Percentiles rank a stretch among this genome's conserved stretches.
Conservation (phyloP, 2,113 vertebrate genomes). For the Motacilla tschutschensis region DNA sequence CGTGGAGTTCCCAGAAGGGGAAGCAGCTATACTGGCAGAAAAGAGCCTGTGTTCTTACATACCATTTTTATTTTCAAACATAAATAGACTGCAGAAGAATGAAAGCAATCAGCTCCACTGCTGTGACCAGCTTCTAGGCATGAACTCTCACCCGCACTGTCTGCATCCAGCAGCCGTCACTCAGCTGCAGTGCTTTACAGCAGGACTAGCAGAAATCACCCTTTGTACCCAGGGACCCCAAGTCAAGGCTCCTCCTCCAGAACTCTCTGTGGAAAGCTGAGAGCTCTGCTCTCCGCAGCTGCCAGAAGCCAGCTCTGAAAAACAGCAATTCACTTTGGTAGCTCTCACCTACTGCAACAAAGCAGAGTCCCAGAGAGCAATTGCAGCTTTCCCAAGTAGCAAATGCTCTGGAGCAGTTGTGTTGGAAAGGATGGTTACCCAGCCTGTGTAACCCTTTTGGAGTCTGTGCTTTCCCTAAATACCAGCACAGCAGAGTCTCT, state of each 20-base stretch:
- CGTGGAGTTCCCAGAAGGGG: not conserved
- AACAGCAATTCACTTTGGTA: not conserved
- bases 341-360: not conserved
- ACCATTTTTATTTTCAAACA: conserved; percentile 28
- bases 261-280: conserved; percentile 20
- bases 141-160: not conserved
- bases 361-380: not conserved
- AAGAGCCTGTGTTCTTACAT: not conserved
- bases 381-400: not conserved
- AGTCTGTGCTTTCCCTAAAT: not conserved
- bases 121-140: not conserved
- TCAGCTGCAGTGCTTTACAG: not conserved
- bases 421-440: not conserved
- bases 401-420: not conserved
- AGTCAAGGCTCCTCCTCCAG: conserved; percentile 77
- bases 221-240: conserved; percentile 89
- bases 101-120: not conserved
- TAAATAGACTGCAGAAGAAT: conserved; percentile 30
- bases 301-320: not conserved
- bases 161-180: not conserved
- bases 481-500: not conserved
- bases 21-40: conserved; percentile 6
- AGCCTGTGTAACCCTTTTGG: not conserved
- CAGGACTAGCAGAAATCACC: conserved; percentile 71
- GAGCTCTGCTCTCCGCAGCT: not conserved